Evolutionary conservation across 2,113 vertebrate species (phyloP), one percentile per base, ranked within the genome.

Genomic region (Chelonoidis abingdonii): DNA sequence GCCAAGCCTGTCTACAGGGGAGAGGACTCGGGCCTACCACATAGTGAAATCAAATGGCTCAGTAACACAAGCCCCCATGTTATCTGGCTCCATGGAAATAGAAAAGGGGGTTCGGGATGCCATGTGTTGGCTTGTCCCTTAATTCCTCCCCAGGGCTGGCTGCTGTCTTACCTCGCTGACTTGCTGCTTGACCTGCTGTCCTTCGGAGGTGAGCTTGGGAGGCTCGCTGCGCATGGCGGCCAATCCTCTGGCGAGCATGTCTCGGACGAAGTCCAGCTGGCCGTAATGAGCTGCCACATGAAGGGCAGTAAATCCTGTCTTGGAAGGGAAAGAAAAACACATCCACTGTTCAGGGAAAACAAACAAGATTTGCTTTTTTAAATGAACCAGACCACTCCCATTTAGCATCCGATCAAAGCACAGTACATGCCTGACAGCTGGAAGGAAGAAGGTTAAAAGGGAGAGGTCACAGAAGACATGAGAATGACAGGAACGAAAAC

Each of bases 281-380:
- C 97, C 95, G 22, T 91, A 95, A 53, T 90, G 89, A 10, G 97
- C 97, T 10, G 97, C 97, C 41, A 97, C 93, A 17, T 95, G 96
- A 59, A 97, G 94, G 27, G 97, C 97, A 22, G 97, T 97, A 72
- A 97, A 90, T 69, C 97, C 97, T 10, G 97, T 96, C 97, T 97
- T 88, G 49, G 49, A 57, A 62, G 35, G 80, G 41, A 59, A 47
- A 17, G 29, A 59, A 83, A 38, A 49, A 91, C 44, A 86, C 24
- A n/a, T n/a, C 41, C 49, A 69, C 57, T 31, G 21, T 47, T 50
- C n/a, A 21, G 5, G 9, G 31, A 29, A 27, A 35, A 56, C n/a
- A 65, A 44, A 35, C 2, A 2, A 62, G 12, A 5, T 21, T 65
- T 38, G 44, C 27, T 24, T 9, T 90, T 65, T 80, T 47, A 54